phyloP scores from a whole-genome alignment of 2,113 vertebrate species.

The Accipiter virgatus region DNA sequence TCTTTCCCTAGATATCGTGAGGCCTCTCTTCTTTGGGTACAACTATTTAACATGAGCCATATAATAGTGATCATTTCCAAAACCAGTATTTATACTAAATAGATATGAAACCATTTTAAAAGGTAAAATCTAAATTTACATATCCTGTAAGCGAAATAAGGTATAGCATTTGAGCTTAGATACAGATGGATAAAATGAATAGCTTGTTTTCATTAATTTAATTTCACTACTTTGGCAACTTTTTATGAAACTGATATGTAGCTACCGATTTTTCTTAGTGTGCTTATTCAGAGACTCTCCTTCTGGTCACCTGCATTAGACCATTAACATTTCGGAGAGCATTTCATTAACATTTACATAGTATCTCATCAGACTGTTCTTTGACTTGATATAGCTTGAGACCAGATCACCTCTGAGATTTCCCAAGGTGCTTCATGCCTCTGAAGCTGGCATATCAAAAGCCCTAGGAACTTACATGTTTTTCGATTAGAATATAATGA shows the following conservation, averaged over 20 bases:
- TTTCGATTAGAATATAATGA: slow-evolving; percentile 29
- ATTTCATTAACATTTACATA: slow-evolving; percentile 57
- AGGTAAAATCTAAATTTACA: not conserved
- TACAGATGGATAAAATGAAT: not conserved
- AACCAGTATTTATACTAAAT: not conserved
- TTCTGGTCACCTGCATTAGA: slow-evolving; percentile 35
- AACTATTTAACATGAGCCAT: not conserved
- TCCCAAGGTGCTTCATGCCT: slow-evolving; percentile 33
- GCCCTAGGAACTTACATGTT: not conserved
- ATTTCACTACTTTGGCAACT: not conserved
- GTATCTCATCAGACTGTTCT: slow-evolving; percentile 29
- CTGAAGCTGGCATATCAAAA: slow-evolving; percentile 39
- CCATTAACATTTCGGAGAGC: slow-evolving; percentile 47
- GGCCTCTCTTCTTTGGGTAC: not conserved
- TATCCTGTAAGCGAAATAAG: not conserved
- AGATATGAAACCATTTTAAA: not conserved
- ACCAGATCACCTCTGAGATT: slow-evolving; percentile 31
- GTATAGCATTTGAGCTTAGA: not conserved
- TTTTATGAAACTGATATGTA: not conserved
- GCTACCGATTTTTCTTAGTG: not conserved
- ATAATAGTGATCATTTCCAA: not conserved
- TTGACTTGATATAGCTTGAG: slow-evolving; percentile 13
- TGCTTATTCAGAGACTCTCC: not conserved
- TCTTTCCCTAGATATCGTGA: not conserved
- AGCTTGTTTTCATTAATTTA: not conserved